Conservation (phyloP, 2,888 invertebrate species). For the Andricus quercusramuli region DNA sequence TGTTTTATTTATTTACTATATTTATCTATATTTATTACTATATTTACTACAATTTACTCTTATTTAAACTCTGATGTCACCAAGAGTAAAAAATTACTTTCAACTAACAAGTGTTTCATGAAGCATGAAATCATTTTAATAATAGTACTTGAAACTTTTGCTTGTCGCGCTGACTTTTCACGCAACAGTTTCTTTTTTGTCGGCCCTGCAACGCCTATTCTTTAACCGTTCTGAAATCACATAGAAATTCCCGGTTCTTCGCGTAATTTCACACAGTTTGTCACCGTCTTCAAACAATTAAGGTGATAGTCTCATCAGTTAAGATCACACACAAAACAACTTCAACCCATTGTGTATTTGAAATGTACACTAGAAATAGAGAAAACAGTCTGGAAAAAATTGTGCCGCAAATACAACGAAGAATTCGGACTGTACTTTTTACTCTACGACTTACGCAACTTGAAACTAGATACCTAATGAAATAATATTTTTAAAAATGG, state of each 20-base stretch:
- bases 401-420: neutral
- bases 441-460: neutral
- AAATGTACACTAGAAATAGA: neutral
- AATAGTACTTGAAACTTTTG: slow-evolving; percentile 6
- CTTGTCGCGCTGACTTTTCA: neutral
- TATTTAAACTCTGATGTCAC: neutral
- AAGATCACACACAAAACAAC: slow-evolving; percentile 16
- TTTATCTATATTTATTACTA: too few species aligned
- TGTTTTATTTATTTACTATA: too few species aligned
- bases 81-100: slow-evolving; percentile 7
- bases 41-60: neutral
- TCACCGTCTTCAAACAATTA: slow-evolving; percentile 27
- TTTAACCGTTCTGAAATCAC: neutral
- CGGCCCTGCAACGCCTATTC: neutral
- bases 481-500: too few species aligned
- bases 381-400: slow-evolving; percentile 5
- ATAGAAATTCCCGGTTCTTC: slow-evolving; percentile 29
- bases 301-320: slow-evolving; percentile 16
- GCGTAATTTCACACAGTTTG: slow-evolving; percentile 38
- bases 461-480: too few species aligned
- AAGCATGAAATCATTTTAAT: slow-evolving; percentile 13
- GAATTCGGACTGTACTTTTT: neutral
- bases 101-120: neutral
- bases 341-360: slow-evolving; percentile 19
- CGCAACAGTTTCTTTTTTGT: slow-evolving; percentile 18